Evolutionary conservation across 2,888 invertebrate genomes (phyloP), one percentile per base, ranked within the genome.

Genomic region (Halocaridina rubra): DNA sequence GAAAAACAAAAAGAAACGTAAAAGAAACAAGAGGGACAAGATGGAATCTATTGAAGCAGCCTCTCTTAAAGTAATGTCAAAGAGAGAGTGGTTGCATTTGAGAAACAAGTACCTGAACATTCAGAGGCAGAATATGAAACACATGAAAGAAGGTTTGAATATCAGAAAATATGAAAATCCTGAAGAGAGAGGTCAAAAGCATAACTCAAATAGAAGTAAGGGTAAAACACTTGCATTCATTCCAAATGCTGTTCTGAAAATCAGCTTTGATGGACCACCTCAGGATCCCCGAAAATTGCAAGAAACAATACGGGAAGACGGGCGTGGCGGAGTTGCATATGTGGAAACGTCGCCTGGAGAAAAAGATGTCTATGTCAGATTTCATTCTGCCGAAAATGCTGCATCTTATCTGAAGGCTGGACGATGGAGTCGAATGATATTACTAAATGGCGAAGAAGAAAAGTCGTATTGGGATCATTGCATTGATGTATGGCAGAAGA

Each of bases 11-110:
- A 76, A 64, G 74, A 59, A 79, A 80, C 80, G 74, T 57, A 57
- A 74, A 72, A 79, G 81, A 88, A 89, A 71, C 86, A 89, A 84
- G 67, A 89, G 80, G 32, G 81, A 69, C 85, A 88, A 80, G 85
- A 86, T 85, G 79, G 88, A 80, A 76, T 80, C 16, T 78, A 84
- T 74, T 77, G 86, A 82, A 13, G 82, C 82, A 33, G 82, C 79
- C 19, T 80, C 82, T 57, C 39, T 87, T 22, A 86, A 59, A 81
- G 75, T 84, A 53, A 80, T 81, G 85, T 87, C 88, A 24, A 88
- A 84, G 57, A 89, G 78, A 81, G 84, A 78, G 29, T 84, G 67
- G 81, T 76, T 67, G 22, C 22, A 46, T 22, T 29, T 85, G 32
- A 81, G 86, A 64, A 81, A 81, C 32, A 69, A 77, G 24, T 81